Evolutionary conservation across 1,140 invertebrate genomes (phyloP), one percentile per base, ranked within the genome.

Genomic region (Drosophila jambulina): DNA sequence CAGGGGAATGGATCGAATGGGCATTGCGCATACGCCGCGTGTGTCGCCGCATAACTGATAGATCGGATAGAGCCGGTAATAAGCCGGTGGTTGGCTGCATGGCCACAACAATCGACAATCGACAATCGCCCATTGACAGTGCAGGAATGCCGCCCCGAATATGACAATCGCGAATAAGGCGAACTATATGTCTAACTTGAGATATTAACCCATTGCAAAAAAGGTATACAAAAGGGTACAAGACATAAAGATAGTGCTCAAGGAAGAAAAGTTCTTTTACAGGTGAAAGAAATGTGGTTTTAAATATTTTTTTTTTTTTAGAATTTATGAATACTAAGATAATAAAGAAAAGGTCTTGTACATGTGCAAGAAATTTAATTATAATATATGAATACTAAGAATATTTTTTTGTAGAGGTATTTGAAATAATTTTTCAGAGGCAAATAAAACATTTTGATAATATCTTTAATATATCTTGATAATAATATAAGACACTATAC

Each of bases 1-100:
- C 65, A 61, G 49, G 49, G 59, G 75, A 58, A 48, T 7, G 43
- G 46, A n/a, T 38, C 9, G 53, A 56, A 38, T 56, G 53, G 53
- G 62, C 23, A 90, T 88, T 88, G 85, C 85, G 74, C 84, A 88
- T 88, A 88, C 84, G 84, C 80, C 77, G 85, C 56, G 74, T 88
- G 68, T 67, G 62, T 62, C 62, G 25, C 61, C n/a, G n/a, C 42
- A 27, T 25, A 34, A 21, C 69, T 27, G 51, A 71, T 49, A 70
- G 40, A 70, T 65, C 25, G 40, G 65, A 70, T 70, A 56, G 40
- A 70, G 67, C 19, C 67, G 67, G 62, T 80, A 79, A 75, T 78
- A 82, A 84, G 80, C 69, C 60, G 42, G 76, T 32, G 53, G 13
- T 36, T 54, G 32, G 34, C 19, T 69, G 43, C 49, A 65, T 49